Conservation (phyloP, 1,140 invertebrate genomes). For the Telenomus remus region DNA sequence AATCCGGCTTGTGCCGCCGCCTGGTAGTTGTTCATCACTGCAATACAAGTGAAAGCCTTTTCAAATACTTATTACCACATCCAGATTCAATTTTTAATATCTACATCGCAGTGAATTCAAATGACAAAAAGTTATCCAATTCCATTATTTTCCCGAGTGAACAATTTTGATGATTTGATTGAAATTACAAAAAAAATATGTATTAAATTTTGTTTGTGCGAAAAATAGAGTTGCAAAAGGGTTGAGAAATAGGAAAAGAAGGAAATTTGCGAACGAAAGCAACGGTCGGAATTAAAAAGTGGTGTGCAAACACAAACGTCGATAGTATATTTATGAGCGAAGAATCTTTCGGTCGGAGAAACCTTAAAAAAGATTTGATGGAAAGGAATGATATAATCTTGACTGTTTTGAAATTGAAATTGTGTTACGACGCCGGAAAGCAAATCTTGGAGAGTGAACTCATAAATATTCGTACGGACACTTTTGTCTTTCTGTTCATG, state of each 20-base stretch:
- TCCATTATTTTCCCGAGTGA: no score
- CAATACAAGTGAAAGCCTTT: conserved; percentile 66
- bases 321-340: background rate
- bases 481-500: conserved; percentile 20
- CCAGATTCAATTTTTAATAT: background rate
- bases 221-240: no score
- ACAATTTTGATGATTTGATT: no score
- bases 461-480: conserved; percentile 29
- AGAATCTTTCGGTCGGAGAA: background rate
- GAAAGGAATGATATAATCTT: conserved; percentile 19
- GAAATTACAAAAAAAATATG: no score
- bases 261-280: no score
- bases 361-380: background rate
- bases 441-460: conserved; percentile 9
- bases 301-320: no score
- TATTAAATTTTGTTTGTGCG: no score
- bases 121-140: no score
- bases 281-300: no score
- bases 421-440: conserved; percentile 23
- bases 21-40: conserved; percentile 97
- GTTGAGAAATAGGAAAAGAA: no score
- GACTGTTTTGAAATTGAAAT: conserved; percentile 32
- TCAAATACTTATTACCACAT: conserved; percentile 11
- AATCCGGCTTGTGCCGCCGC: conserved; percentile 85
- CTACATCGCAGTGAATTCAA: conserved; percentile 1